These are phyloP conservation scores for Drosophila leontia DNA, from an alignment of 1,140 invertebrate species.

Conservation along the genomic window DNA sequence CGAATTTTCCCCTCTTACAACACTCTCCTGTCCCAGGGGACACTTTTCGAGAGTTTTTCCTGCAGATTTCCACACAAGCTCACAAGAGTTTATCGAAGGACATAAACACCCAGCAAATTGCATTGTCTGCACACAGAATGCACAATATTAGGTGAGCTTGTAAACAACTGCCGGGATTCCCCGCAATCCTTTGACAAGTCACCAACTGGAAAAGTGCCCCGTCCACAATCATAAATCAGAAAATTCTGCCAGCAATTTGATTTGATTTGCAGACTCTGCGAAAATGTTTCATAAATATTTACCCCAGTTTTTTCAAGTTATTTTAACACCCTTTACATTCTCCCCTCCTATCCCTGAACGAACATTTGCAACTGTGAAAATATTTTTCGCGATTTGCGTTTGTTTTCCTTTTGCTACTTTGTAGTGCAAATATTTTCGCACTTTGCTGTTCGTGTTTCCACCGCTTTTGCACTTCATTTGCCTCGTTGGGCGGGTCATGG, in stretches of 20 bases:
- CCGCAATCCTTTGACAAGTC: slow-evolving; percentile 17
- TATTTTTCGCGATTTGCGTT: slow-evolving; percentile 33
- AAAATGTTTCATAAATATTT: slow-evolving; percentile 60
- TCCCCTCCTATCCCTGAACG: neutral
- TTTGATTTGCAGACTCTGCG: slow-evolving; percentile 52
- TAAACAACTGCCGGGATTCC: slow-evolving; percentile 6
- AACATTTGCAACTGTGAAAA: slow-evolving; percentile 40
- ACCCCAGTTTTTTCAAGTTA: slow-evolving; percentile 20
- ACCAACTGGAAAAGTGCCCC: slow-evolving; percentile 9
- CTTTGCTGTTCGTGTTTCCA: slow-evolving; percentile 4
- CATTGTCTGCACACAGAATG: slow-evolving; percentile 17
- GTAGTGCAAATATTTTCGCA: slow-evolving; percentile 57
- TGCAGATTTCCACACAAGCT: slow-evolving; percentile 34
- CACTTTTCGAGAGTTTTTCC: slow-evolving; percentile 43
- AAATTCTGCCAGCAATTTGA: slow-evolving; percentile 50
- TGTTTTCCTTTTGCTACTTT: slow-evolving; percentile 46
- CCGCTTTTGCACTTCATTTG: slow-evolving; percentile 45
- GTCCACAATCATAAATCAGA: slow-evolving; percentile 24
- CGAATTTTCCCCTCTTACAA: slow-evolving; percentile 37
- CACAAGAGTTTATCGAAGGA: slow-evolving; percentile 25
- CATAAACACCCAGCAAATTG: slow-evolving; percentile 41
- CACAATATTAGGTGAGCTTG: slow-evolving; percentile 5
- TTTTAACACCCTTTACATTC: slow-evolving; percentile 8
- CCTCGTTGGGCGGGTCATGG: slow-evolving; percentile 7
- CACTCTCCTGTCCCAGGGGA: slow-evolving; percentile 16